Percentiles rank a stretch among this genome's conserved stretches.
Evolutionary conservation across 2,797 vertebrate genomes (phyloP).

Genomic region (Amazonetta brasiliensis): DNA sequence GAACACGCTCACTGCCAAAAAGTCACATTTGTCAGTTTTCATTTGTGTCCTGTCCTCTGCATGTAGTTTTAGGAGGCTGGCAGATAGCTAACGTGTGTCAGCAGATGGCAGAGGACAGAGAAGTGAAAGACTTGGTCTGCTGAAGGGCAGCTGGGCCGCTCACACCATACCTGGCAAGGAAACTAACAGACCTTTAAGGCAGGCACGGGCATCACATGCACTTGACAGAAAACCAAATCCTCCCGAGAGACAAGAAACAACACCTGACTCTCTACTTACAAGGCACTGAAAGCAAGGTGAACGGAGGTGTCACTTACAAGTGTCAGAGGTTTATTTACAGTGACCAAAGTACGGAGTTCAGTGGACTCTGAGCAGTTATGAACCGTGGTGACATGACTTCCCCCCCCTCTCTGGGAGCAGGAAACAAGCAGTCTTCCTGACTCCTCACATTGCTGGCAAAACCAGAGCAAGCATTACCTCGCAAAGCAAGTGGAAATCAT

Average conservation of each 20-base stretch:
- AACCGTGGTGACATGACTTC: neutral
- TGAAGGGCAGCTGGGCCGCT: neutral
- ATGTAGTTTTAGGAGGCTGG: neutral
- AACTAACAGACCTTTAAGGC: neutral
- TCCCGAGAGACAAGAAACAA: neutral
- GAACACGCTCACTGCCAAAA: neutral
- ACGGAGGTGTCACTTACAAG: neutral
- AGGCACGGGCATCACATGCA: neutral
- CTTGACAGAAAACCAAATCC: neutral
- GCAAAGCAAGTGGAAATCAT: neutral
- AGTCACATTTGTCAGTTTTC: neutral
- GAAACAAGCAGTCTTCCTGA: fast-evolving
- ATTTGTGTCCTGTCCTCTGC: fast-evolving
- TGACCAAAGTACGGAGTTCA: fast-evolving
- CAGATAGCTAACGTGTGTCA: neutral
- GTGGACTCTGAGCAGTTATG: neutral
- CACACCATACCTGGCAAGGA: neutral
- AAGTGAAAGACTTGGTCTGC: neutral
- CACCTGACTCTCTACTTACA: neutral
- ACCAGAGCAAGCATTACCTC: neutral
- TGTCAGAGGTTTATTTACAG: neutral
- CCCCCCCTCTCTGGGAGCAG: neutral
- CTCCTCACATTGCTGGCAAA: neutral
- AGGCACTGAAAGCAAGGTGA: neutral
- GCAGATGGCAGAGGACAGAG: neutral